Base-by-base conservation (phyloP, 2,888 invertebrate genomes). In the Lamproptera curius region DNA sequence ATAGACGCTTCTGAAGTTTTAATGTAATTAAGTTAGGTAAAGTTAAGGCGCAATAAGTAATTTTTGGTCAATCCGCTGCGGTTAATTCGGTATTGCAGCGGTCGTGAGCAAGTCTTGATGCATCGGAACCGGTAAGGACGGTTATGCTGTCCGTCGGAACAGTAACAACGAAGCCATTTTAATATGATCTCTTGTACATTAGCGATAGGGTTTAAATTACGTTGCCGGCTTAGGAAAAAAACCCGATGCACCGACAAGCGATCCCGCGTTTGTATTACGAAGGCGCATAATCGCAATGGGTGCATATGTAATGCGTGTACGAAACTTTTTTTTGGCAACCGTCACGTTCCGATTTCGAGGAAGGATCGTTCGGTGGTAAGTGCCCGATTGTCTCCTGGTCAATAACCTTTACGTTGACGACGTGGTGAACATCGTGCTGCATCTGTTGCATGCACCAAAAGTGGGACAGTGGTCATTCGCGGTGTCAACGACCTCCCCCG, bases 381-480 rank as follows among this genome's bases (percentile, higher is more conserved):
- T 83, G 76, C 76, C 68, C 71, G 82, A 82, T 85, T 86, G 82
- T 83, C 78, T 80, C 71, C 70, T 78, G 86, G 85, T 79, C 84
- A 75, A 51, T 79, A 76, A 9, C 82, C 85, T 65, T n/a, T n/a
- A n/a, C n/a, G n/a, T n/a, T n/a, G n/a, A n/a, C n/a, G n/a, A n/a
- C n/a, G n/a, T n/a, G n/a, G n/a, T n/a, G n/a, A n/a, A n/a, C n/a
- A n/a, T n/a, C 59, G 63, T 67, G 74, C 73, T 72, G 68, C 20
- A 3, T 20, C 20, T 20, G 31, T 31, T 31, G 31, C n/a, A 11
- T n/a, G n/a, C n/a, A n/a, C 64, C 51, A 59, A 65, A 69, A 68
- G 54, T 71, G 68, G 74, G 67, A 70, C 71, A 69, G 55, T 50
- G 62, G 50, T 58, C 54, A 54, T 46, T 55, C 28, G 16, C 20